Conservation (phyloP, 2,113 vertebrate species). For the Calyptommatus sinebrachiatus region DNA sequence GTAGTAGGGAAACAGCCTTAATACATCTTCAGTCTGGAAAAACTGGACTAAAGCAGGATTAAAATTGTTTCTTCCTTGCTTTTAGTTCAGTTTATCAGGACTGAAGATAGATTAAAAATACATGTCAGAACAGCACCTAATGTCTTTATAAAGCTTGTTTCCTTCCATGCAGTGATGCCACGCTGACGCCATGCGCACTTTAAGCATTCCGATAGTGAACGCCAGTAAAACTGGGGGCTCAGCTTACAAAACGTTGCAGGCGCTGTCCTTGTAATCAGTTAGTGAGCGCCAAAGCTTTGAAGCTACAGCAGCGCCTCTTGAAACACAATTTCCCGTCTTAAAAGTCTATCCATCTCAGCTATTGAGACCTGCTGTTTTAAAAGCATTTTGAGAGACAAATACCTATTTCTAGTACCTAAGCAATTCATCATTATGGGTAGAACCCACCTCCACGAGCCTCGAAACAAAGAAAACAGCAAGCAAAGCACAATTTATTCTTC, state of each 20-base stretch:
- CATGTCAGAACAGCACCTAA: too few species aligned
- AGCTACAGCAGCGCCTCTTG: slow-evolving; percentile 24
- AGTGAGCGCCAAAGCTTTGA: slow-evolving; percentile 37
- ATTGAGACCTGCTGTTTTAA: slow-evolving; percentile 51
- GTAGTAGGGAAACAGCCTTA: too few species aligned
- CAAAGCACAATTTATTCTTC: slow-evolving; percentile 4
- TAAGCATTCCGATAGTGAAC: neutral
- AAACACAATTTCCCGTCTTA: neutral
- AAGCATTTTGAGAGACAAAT: slow-evolving; percentile 49
- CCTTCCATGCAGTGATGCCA: neutral
- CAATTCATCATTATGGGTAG: slow-evolving; percentile 54
- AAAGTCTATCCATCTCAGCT: slow-evolving; percentile 49
- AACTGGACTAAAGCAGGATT: too few species aligned
- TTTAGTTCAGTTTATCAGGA: too few species aligned
- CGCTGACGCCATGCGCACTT: neutral
- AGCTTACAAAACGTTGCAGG: fast-evolving
- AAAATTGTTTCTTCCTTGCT: too few species aligned
- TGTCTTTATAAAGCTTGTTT: neutral
- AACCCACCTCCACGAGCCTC: slow-evolving; percentile 15
- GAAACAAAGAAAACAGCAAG: slow-evolving; percentile 30
- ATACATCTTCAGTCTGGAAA: too few species aligned
- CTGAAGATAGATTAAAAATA: too few species aligned
- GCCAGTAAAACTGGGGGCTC: neutral
- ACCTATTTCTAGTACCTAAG: slow-evolving; percentile 48
- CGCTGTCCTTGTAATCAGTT: neutral